A percentile compares a stretch with the other conserved stretches of the same genome.
These are phyloP conservation scores for Tribolium freemani DNA, from an alignment of 2,888 invertebrate genomes.

Conservation along the genomic window DNA sequence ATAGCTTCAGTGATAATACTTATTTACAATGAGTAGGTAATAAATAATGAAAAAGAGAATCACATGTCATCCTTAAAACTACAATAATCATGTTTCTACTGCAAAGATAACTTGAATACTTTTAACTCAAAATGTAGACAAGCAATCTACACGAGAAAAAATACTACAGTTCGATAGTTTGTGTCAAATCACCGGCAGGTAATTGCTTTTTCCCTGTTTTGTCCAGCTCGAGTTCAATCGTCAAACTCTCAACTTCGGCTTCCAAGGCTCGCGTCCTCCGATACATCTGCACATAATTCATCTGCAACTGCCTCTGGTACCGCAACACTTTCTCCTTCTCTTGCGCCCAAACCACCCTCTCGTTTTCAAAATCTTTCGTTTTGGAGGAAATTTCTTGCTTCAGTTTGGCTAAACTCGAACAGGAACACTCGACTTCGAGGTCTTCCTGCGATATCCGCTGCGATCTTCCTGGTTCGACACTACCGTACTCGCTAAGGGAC, in stretches of 20 bases:
- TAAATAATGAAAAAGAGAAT: conserved; percentile 48
- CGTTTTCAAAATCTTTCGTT: conserved; percentile 79
- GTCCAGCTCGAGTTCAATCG: conserved; percentile 72
- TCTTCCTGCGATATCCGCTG: conserved; percentile 70
- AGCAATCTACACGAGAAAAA: conserved; percentile 58
- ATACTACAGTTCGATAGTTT: conserved; percentile 72
- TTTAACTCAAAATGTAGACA: conserved; percentile 61
- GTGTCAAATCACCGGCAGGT: conserved; percentile 69
- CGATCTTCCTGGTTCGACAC: conserved; percentile 76
- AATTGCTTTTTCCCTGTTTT: conserved; percentile 72
- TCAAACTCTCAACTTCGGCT: conserved; percentile 78
- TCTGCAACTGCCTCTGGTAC: conserved; percentile 88
- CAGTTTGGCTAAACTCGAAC: conserved; percentile 70
- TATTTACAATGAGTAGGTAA: conserved; percentile 50
- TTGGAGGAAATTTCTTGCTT: conserved; percentile 74
- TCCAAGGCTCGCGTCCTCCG: conserved; percentile 83
- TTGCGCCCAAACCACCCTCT: conserved; percentile 84
- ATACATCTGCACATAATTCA: conserved; percentile 90
- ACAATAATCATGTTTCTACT: background rate
- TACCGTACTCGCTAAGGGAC: conserved; percentile 76
- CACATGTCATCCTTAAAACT: conserved; percentile 38
- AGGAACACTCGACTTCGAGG: conserved; percentile 71
- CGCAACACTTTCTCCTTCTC: conserved; percentile 87
- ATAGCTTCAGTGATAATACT: conserved; percentile 38
- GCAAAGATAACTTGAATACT: conserved; percentile 43